Evolutionary conservation across 2,797 vertebrate species (phyloP), one percentile per base, ranked within the genome.

Genomic region (Sebastes ruberrimus): DNA sequence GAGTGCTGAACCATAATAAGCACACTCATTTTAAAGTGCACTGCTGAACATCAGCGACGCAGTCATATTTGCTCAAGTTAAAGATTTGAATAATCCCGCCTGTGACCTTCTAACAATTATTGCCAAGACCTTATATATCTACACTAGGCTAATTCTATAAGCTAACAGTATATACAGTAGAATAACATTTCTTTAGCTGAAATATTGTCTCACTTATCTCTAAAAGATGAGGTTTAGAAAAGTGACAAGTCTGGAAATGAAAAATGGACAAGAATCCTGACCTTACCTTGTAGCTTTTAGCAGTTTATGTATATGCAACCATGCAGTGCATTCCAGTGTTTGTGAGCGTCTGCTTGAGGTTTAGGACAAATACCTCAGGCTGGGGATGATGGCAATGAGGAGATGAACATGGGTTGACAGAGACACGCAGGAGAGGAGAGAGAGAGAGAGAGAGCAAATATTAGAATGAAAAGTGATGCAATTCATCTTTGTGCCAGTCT

Each of bases 1-100:
- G 74, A 85, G 76, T 46, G 9, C 32, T 70, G 74, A 78, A 76
- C 76, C 70, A 68, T 81, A 74, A 81, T 80, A 74, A 86, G 53
- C 72, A 63, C 4, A 16, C 52, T 71, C 42, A n/a, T 78, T 73
- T 85, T 62, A 70, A 85, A 77, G 53, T 85, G 81, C 78, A 80
- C 70, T 55, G 35, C 61, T 83, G 70, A 81, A 63, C 78, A 83
- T 78, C 62, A 3, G 10, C 52, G 74, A 23, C 22, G 32, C 75
- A 42, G 76, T 77, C 68, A 61, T 52, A 66, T 82, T 83, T 74
- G 30, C 59, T 79, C 20, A 56, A 71, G 71, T 76, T 82, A 71
- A 65, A 74, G 71, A 87, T 86, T 78, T 81, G n/a, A 89, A 72
- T 84, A 86, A 76, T 81, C 61, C 75, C 3, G 13, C 25, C 65